phyloP scores from a whole-genome alignment of 2,888 invertebrate genomes.

The Lasioglossum marginatum region DNA sequence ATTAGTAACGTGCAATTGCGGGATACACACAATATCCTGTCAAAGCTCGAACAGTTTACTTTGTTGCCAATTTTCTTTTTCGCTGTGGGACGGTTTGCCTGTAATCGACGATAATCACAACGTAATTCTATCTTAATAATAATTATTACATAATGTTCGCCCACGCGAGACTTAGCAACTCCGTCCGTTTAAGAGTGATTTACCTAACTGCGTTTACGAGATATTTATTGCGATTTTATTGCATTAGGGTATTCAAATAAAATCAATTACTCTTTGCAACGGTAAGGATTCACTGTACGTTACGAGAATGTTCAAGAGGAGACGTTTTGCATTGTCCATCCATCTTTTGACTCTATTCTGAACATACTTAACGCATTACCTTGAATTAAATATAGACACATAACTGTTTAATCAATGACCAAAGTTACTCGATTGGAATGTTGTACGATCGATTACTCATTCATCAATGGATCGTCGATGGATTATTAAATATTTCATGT shows the following conservation, averaged over 20 bases:
- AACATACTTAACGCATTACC: conserved; percentile 39
- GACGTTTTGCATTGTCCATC: conserved; percentile 15
- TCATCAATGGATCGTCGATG: conserved; percentile 32
- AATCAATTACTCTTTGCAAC: not conserved
- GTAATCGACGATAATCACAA: not conserved
- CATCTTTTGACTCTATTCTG: conserved; percentile 49
- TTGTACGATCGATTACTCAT: conserved; percentile 31
- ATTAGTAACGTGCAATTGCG: conserved; percentile 42
- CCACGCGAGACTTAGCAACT: not conserved
- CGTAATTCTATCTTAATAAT: conserved; percentile 11
- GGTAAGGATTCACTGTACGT: not conserved
- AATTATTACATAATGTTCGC: not conserved
- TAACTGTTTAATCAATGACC: conserved; percentile 54
- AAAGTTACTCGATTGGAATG: conserved; percentile 54
- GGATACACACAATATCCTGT: conserved; percentile 12
- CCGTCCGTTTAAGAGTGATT: not conserved
- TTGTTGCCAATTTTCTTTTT: conserved; percentile 22
- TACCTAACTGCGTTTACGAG: not conserved
- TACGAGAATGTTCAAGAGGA: conserved; percentile 11
- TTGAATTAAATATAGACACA: conserved; percentile 30
- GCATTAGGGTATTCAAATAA: not conserved
- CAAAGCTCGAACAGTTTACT: conserved; percentile 22
- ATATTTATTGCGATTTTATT: not conserved
- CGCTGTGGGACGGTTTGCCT: not conserved
- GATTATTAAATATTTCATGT: conserved; percentile 2